Evolutionary conservation across 1,140 invertebrate genomes (phyloP), one percentile per base, ranked within the genome.

Genomic region (Bacillus rossius): DNA sequence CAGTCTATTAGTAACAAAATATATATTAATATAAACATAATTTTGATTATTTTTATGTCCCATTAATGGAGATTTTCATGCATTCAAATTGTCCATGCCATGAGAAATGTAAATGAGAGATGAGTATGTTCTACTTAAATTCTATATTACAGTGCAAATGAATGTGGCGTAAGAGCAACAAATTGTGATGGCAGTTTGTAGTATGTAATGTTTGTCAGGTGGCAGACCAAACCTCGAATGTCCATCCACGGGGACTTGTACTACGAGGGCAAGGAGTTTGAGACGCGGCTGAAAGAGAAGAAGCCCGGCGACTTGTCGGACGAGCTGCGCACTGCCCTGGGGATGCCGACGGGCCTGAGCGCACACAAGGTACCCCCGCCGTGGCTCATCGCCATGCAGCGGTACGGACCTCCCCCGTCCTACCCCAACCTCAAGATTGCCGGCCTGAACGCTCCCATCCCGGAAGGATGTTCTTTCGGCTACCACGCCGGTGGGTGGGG

Each of bases 251-350:
- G 97, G 14, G 98, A 99, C 77, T 76, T 99, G 0, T 99, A 99
- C 75, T 99, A 99, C 75, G 98, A 99, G 77, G 98, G 98, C n/a
- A 99, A 99, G 74, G 98, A 99, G 75, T 98, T 98, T 77, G 98
- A 99, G 74, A 99, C 96, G 0, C 81, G 95, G 40, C 78, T 99
- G 37, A 94, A 95, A 65, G 97, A 99, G 69, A 99, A 99, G 74
- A 99, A 99, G 73, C 98, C 97, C 0, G 98, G 98, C 0, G 95
- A 98, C 72, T 75, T 99, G 7, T 92, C 92, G 8, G 96, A 98
- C 70, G 97, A 99, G 68, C 72, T 99, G 56, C 80, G 96, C 55
- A 97, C 94, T 19, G 95, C 98, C 5, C 77, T 99, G 14, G 98
- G 98, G 49, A 99, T 99, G 97, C 98, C 98, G 0, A 88, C 98